Percentiles rank a stretch among this genome's conserved stretches.
Conservation (phyloP, 2,888 invertebrate species). For the Drosophila subquinaria region DNA sequence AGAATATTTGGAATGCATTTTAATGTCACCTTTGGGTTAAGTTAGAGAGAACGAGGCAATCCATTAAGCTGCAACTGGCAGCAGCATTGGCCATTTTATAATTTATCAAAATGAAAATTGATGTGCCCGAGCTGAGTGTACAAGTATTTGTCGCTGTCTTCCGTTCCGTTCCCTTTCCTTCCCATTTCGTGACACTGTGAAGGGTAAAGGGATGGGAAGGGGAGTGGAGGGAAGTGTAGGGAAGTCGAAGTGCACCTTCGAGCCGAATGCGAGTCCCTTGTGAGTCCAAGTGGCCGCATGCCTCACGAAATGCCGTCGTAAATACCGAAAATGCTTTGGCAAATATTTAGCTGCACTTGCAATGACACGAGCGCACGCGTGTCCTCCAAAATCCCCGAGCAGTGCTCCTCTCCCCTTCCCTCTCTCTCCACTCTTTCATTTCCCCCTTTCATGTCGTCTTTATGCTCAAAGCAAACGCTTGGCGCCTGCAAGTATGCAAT, state of each 20-base stretch:
- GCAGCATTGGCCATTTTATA: slow-evolving; percentile 68
- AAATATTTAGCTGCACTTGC: slow-evolving; percentile 79
- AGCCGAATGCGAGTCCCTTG: slow-evolving; percentile 26
- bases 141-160: slow-evolving; percentile 51
- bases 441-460: background rate
- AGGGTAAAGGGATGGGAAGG: too few species aligned
- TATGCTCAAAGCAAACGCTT: slow-evolving; percentile 2
- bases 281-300: slow-evolving; percentile 40
- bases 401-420: background rate
- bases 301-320: slow-evolving; percentile 77
- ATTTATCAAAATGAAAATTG: slow-evolving; percentile 82
- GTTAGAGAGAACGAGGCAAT: slow-evolving; percentile 36
- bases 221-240: background rate
- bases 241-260: slow-evolving; percentile 43
- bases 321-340: slow-evolving; percentile 77
- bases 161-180: background rate
- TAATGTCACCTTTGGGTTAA: slow-evolving; percentile 26
- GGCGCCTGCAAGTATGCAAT: slow-evolving; percentile 41
- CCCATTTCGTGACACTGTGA: background rate
- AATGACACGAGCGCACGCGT: slow-evolving; percentile 57
- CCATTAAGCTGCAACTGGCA: slow-evolving; percentile 52
- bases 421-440: too few species aligned
- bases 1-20: slow-evolving; percentile 16
- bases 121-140: slow-evolving; percentile 49
- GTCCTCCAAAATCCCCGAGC: slow-evolving; percentile 18